Percentiles rank a stretch among this genome's conserved stretches.
Evolutionary conservation across 2,888 invertebrate species (phyloP).

Genomic region (Ophion ventricosus): DNA sequence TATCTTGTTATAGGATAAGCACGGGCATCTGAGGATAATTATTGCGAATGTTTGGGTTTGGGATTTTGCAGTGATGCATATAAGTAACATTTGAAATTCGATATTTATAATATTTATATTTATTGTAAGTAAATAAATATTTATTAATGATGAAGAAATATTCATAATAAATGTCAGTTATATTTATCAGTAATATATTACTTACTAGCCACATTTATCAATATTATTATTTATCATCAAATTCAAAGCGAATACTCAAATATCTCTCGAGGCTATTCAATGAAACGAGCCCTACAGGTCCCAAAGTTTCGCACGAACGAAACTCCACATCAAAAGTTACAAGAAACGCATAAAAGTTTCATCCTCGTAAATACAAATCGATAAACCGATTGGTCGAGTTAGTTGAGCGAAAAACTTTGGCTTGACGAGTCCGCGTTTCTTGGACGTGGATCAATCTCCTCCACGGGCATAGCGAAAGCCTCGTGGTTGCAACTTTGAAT

Average conservation of each 20-base stretch:
- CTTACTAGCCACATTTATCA: too few relatives aligned
- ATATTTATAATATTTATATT: not conserved
- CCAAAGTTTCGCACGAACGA: not conserved
- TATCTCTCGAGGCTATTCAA: not conserved
- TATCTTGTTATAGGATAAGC: too few relatives aligned
- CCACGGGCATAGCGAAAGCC: constrained; percentile 15
- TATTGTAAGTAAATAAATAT: not conserved
- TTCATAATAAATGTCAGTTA: too few relatives aligned
- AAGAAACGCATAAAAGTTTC: constrained; percentile 8
- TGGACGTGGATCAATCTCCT: constrained; percentile 47
- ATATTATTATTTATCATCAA: not conserved
- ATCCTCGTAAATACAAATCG: not conserved
- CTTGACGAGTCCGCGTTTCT: constrained; percentile 38
- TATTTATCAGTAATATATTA: too few relatives aligned
- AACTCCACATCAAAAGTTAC: constrained; percentile 2
- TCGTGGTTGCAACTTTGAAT: constrained; percentile 13
- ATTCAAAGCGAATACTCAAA: not conserved
- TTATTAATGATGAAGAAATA: too few relatives aligned
- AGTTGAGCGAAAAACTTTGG: constrained; percentile 29
- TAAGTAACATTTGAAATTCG: not conserved
- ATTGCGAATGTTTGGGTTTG: too few relatives aligned
- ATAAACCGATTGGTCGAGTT: constrained; percentile 32
- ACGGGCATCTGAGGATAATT: too few relatives aligned
- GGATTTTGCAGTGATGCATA: too few relatives aligned
- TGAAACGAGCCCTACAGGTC: not conserved